Evolutionary conservation across 1,140 invertebrate genomes (phyloP).

Genomic region (Centruroides sculpturatus): DNA sequence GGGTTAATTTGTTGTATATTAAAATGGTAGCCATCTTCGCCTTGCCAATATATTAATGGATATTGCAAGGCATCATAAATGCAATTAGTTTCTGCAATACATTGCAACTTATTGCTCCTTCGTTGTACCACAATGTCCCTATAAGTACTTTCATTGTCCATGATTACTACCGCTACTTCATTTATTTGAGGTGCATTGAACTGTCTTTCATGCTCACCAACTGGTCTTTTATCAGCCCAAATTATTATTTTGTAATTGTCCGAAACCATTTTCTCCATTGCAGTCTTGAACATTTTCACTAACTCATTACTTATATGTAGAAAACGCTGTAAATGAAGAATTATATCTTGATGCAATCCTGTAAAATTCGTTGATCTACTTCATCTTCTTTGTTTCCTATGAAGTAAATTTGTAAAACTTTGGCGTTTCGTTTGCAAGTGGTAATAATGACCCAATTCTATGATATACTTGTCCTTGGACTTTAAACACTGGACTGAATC

Average conservation of each 20-base stretch:
- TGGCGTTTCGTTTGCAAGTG: no score
- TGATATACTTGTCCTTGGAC: no score
- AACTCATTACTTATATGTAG: not conserved
- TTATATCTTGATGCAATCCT: not conserved
- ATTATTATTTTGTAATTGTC: not conserved
- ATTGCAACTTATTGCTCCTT: conserved; percentile 16
- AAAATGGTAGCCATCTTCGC: conserved; percentile 27
- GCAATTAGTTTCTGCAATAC: conserved; percentile 13
- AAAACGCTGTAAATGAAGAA: not conserved
- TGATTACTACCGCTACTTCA: conserved; percentile 31
- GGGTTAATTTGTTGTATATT: conserved; percentile 13
- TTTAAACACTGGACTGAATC: no score
- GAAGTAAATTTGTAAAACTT: conserved; percentile 32
- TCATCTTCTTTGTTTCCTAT: conserved; percentile 2
- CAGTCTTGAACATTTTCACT: not conserved
- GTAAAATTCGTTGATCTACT: not conserved
- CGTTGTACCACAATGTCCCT: conserved; percentile 29
- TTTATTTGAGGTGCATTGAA: conserved; percentile 25
- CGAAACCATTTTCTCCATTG: conserved; percentile 1
- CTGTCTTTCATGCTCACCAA: conserved; percentile 25
- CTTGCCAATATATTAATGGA: conserved; percentile 14
- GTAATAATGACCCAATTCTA: no score
- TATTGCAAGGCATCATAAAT: conserved; percentile 15
- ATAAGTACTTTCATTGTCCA: conserved; percentile 26
- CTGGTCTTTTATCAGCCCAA: conserved; percentile 22